These are phyloP conservation scores for Drosophila ambigua DNA, from an alignment of 1,140 invertebrate genomes.

Conservation along the genomic window DNA sequence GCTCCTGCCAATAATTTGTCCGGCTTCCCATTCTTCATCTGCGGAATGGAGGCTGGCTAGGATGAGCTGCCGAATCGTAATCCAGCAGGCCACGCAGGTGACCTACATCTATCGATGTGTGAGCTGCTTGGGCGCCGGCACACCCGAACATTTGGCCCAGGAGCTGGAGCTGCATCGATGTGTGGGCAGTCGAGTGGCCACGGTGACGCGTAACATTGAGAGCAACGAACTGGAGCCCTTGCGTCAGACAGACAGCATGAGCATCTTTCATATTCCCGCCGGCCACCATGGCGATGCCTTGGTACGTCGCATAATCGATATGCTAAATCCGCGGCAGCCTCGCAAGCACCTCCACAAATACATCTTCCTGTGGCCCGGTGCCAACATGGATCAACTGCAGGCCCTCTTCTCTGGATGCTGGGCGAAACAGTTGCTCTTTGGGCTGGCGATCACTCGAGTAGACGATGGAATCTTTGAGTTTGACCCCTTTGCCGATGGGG, in stretches of 20 bases:
- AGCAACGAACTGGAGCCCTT: slow-evolving; percentile 52
- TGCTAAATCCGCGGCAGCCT: slow-evolving; percentile 65
- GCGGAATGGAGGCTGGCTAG: slow-evolving; percentile 22
- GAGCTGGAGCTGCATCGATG: slow-evolving; percentile 50
- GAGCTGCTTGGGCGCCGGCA: slow-evolving; percentile 25
- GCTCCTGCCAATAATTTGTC: neutral
- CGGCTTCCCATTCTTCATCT: neutral
- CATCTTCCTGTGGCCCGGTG: slow-evolving; percentile 67
- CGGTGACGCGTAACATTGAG: slow-evolving; percentile 39
- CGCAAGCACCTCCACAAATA: slow-evolving; percentile 69
- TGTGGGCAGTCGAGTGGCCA: slow-evolving; percentile 41
- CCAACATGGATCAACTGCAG: slow-evolving; percentile 28
- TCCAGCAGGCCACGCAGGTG: slow-evolving; percentile 33
- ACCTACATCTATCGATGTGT: slow-evolving; percentile 67
- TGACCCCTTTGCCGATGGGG: slow-evolving; percentile 57
- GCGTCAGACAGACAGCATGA: slow-evolving; percentile 58
- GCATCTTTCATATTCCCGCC: slow-evolving; percentile 56
- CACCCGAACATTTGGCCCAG: slow-evolving; percentile 4
- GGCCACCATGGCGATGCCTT: slow-evolving; percentile 23
- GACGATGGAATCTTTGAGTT: slow-evolving; percentile 55
- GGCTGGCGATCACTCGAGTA: slow-evolving; percentile 39
- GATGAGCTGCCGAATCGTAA: slow-evolving; percentile 49
- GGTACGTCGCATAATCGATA: slow-evolving; percentile 49
- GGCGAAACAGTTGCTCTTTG: slow-evolving; percentile 61
- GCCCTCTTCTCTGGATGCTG: slow-evolving; percentile 56